A percentile compares a stretch with the other conserved stretches of the same genome.
phyloP scores from a whole-genome alignment of 1,140 invertebrate genomes.

The Lordiphosa collinella region DNA sequence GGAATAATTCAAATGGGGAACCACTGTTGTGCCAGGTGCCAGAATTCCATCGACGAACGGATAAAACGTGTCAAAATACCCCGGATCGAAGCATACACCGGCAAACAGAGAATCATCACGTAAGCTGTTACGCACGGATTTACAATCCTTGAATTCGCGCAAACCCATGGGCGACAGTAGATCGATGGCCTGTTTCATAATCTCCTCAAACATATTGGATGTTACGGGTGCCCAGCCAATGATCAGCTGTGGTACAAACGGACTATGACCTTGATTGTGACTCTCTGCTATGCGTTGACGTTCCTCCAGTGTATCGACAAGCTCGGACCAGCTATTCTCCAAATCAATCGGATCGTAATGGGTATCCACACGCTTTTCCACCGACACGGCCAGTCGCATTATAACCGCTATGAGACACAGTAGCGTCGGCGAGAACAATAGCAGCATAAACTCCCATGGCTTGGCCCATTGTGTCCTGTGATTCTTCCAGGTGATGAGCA shows the following conservation, averaged over 20 bases:
- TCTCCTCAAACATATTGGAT: not conserved
- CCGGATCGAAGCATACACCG: constrained; percentile 38
- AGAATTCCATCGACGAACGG: not conserved
- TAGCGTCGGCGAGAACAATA: constrained; percentile 12
- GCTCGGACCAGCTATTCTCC: constrained; percentile 22
- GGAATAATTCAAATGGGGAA: constrained; percentile 30
- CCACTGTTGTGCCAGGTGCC: fast-evolving
- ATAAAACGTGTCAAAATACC: not conserved
- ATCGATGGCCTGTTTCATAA: not conserved
- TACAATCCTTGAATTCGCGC: constrained; percentile 1
- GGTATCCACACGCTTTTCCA: constrained; percentile 2
- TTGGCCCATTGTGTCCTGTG: constrained; percentile 34
- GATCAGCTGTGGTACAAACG: constrained; percentile 37
- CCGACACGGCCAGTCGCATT: constrained; percentile 4
- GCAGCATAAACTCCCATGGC: constrained; percentile 21
- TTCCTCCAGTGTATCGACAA: constrained; percentile 16
- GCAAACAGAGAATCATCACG: constrained; percentile 21
- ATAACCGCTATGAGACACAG: constrained; percentile 23
- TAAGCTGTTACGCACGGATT: not conserved
- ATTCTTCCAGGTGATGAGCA: constrained; percentile 44
- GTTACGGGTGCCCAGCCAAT: constrained; percentile 42
- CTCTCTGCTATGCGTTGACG: not conserved
- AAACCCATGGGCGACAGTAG: constrained; percentile 7
- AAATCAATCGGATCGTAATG: constrained; percentile 30
- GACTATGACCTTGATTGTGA: constrained; percentile 4